Evolutionary conservation across 1,140 invertebrate genomes (phyloP).

Genomic region (Bradysia coprophila): DNA sequence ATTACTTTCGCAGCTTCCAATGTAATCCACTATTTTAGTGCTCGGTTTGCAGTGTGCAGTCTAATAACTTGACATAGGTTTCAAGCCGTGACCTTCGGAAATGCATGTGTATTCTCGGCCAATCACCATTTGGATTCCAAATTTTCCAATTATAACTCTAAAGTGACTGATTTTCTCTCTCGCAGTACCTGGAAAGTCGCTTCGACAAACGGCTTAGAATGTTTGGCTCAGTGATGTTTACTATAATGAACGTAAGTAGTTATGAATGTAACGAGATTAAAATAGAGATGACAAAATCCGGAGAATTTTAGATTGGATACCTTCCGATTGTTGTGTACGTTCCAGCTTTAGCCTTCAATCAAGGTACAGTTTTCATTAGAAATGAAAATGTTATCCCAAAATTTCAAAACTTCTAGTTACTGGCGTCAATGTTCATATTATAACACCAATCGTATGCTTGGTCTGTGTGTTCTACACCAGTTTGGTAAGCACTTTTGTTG

Average conservation of each 20-base stretch:
- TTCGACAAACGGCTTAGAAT: constrained; percentile 42
- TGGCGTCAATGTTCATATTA: constrained; percentile 60
- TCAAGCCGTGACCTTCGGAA: too few relatives aligned
- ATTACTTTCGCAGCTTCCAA: too few relatives aligned
- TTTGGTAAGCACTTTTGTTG: constrained; percentile 39
- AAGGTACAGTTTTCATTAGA: constrained; percentile 28
- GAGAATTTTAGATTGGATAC: constrained; percentile 32
- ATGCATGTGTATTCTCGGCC: too few relatives aligned
- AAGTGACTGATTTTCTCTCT: constrained; percentile 4
- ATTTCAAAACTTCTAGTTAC: constrained; percentile 44
- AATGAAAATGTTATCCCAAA: constrained; percentile 1
- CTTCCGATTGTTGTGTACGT: constrained; percentile 70
- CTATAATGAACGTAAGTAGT: constrained; percentile 19
- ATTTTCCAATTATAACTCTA: too few relatives aligned
- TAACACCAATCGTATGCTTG: constrained; percentile 64
- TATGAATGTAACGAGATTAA: not conserved
- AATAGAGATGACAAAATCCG: too few relatives aligned
- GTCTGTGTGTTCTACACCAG: constrained; percentile 85
- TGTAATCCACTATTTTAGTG: too few relatives aligned
- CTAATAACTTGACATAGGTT: too few relatives aligned
- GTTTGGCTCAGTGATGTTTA: constrained; percentile 36
- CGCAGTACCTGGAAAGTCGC: constrained; percentile 52
- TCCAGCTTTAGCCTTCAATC: constrained; percentile 61
- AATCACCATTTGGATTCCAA: too few relatives aligned
- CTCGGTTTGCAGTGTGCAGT: too few relatives aligned